Conservation (phyloP, 2,113 vertebrate genomes). For the Saccopteryx leptura region DNA sequence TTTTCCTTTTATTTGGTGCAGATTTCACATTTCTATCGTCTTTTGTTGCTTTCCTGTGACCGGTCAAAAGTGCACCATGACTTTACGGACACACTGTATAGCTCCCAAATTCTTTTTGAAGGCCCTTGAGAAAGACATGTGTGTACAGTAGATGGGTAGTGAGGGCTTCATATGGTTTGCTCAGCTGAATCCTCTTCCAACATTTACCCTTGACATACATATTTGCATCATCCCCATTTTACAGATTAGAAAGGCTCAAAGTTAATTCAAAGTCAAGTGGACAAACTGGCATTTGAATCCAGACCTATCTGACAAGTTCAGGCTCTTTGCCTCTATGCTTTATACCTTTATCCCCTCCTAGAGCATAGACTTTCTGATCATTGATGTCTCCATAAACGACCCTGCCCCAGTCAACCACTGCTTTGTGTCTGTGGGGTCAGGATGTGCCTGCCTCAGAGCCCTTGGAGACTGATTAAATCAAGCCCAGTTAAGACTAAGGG, state of each 20-base stretch:
- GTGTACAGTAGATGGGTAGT: accelerated
- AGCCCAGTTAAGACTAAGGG: too few species aligned
- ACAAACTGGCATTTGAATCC: neutral
- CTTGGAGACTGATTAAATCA: too few species aligned
- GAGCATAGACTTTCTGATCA: neutral
- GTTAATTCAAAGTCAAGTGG: neutral
- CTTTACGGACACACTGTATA: neutral
- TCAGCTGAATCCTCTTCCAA: neutral
- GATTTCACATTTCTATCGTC: too few species aligned
- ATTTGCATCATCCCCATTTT: neutral
- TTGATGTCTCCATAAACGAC: neutral
- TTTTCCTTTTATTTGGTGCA: too few species aligned
- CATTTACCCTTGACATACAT: neutral
- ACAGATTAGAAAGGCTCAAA: neutral
- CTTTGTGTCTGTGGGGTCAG: neutral
- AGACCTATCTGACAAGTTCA: neutral
- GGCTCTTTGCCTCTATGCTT: neutral
- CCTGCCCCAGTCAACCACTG: neutral
- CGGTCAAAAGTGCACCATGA: too few species aligned
- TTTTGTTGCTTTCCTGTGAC: too few species aligned
- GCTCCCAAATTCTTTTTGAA: neutral
- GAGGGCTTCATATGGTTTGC: neutral
- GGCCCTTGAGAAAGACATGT: neutral
- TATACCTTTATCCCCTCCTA: neutral
- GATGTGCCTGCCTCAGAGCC: neutral